phyloP scores from a whole-genome alignment of 2,888 invertebrate species.

The Coenonympha glycerion region DNA sequence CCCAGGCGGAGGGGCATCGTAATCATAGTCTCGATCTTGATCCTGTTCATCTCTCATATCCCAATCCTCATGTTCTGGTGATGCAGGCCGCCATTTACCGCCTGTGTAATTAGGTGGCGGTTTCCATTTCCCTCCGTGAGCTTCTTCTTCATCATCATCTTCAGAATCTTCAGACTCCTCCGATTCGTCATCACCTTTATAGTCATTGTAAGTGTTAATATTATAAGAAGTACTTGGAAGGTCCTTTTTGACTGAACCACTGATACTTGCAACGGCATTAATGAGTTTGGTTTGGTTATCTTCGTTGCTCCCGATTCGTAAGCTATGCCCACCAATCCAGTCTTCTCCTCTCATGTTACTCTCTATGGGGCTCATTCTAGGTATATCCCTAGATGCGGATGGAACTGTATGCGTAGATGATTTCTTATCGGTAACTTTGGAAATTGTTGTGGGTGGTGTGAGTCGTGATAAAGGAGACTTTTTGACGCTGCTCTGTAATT shows the following conservation, averaged over 20 bases:
- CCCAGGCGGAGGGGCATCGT: conserved; percentile 79
- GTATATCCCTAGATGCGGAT: conserved; percentile 54
- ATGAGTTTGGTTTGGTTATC: conserved; percentile 78
- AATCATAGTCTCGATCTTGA: conserved; percentile 70
- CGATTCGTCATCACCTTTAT: conserved; percentile 64
- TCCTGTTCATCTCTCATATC: conserved; percentile 64
- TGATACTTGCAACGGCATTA: conserved; percentile 80
- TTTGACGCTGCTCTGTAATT: conserved; percentile 84
- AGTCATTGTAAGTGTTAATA: conserved; percentile 58
- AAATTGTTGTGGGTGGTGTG: conserved; percentile 59
- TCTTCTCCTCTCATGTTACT: conserved; percentile 72
- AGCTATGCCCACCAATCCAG: conserved; percentile 78
- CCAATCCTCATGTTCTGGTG: conserved; percentile 76
- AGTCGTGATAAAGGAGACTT: conserved; percentile 71
- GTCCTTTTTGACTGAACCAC: conserved; percentile 74
- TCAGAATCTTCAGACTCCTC: conserved; percentile 77
- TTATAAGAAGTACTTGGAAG: conserved; percentile 52
- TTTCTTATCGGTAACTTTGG: conserved; percentile 52
- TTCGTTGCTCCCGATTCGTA: conserved; percentile 72
- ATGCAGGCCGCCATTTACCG: conserved; percentile 66
- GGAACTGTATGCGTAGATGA: conserved; percentile 44
- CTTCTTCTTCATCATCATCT: conserved; percentile 74
- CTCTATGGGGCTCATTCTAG: conserved; percentile 61
- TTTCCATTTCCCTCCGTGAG: conserved; percentile 84
- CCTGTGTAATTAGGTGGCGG: conserved; percentile 74